These are phyloP conservation scores for Cordilura impudica DNA, from an alignment of 2,888 invertebrate species.

Conservation along the genomic window DNA sequence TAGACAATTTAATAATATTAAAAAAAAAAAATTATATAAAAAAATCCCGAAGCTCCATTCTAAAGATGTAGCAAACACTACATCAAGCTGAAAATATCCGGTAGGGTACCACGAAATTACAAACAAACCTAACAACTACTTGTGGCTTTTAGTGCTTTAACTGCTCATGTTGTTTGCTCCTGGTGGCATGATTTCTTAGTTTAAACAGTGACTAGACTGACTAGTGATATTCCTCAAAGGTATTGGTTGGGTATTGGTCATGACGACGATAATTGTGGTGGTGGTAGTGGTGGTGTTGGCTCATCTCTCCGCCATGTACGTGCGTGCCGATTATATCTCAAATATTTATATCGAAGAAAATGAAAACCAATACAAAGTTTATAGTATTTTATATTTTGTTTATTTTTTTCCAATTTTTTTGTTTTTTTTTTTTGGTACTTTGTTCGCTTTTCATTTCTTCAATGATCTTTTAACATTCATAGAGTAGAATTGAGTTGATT, in stretches of 20 bases:
- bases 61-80: too few species aligned
- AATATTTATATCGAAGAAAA: conserved; percentile 38
- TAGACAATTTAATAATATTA: too few species aligned
- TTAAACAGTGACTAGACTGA: conserved; percentile 29
- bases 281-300: conserved; percentile 29
- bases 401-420: too few species aligned
- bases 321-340: conserved; percentile 66
- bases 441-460: conserved; percentile 41
- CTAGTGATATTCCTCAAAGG: conserved; percentile 16
- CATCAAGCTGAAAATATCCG: too few species aligned
- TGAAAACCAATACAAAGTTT: conserved; percentile 54
- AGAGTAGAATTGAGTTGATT: conserved; percentile 52
- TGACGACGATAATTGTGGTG: too few species aligned
- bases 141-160: conserved; percentile 44
- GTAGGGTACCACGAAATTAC: too few species aligned
- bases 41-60: too few species aligned
- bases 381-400: neutral
- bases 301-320: conserved; percentile 46
- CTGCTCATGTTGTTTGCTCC: conserved; percentile 29
- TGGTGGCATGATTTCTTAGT: conserved; percentile 41
- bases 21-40: too few species aligned
- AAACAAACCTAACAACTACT: neutral
- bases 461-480: conserved; percentile 49
- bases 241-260: too few species aligned
- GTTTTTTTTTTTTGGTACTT: conserved; percentile 6